Evolutionary conservation across 2,888 invertebrate genomes (phyloP).

Genomic region (Cheiracanthium punctorium): DNA sequence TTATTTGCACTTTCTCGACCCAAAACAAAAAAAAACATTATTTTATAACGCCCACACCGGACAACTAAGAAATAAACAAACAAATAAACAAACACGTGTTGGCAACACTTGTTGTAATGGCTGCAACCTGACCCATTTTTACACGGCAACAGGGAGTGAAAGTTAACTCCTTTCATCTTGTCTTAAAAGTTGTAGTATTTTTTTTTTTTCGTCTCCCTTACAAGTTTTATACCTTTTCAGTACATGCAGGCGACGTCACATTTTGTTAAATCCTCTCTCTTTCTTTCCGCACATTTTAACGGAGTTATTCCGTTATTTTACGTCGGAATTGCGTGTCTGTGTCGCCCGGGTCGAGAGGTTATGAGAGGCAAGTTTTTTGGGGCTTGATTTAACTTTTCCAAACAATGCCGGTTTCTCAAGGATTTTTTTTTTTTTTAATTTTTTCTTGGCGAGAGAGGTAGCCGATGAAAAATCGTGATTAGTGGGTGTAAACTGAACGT

Average conservation of each 20-base stretch:
- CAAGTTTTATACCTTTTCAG: conserved; percentile 22
- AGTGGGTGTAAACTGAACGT: not conserved
- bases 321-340: conserved; percentile 14
- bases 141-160: conserved; percentile 37
- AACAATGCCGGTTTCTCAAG: conserved; percentile 8
- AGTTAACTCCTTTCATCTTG: conserved; percentile 40
- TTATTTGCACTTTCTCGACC: no score
- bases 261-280: conserved; percentile 22
- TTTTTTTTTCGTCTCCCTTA: conserved; percentile 10
- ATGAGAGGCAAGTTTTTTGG: conserved; percentile 8
- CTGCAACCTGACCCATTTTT: conserved; percentile 54
- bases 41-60: conserved; percentile 36
- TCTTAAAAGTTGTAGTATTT: conserved; percentile 28
- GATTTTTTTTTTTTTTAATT: conserved; percentile 12
- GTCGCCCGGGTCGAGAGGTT: conserved; percentile 33
- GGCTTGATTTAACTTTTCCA: conserved; percentile 17
- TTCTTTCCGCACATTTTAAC: conserved; percentile 2
- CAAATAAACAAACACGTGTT: no score
- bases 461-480: conserved; percentile 15
- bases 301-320: conserved; percentile 4
- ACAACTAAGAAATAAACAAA: conserved; percentile 41
- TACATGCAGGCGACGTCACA: conserved; percentile 54
- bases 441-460: not conserved
- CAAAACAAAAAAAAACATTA: not conserved
- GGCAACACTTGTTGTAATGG: conserved; percentile 38